Base-by-base conservation (phyloP, 2,113 vertebrate genomes). In the Coreoperca whiteheadi region DNA sequence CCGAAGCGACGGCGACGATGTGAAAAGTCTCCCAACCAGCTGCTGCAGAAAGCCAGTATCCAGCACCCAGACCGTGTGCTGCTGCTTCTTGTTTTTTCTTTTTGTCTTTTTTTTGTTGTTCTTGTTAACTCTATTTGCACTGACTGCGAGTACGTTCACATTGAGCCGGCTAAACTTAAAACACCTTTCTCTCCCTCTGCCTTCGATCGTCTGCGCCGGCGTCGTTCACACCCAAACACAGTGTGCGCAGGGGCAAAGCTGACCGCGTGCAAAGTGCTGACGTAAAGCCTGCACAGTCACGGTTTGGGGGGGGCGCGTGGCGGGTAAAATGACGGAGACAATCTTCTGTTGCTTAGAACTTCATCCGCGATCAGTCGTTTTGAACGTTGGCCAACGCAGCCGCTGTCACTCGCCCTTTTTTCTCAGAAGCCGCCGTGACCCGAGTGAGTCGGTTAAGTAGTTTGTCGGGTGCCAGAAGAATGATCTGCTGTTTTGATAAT, bases 21-120 rank as follows among this genome's bases (percentile, higher is more conserved):
- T 82, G 91, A 61, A 84, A 84, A 71, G 82, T 83, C 34, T 83
- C 70, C 59, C 66, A 48, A 48, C 48, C 63, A 63, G 82, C 76
- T 73, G 87, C 83, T 87, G 85, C 71, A 81, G 56, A 64, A 48
- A 39, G 32, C 39, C 75, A 10, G 60, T 15, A 30, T 73, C 72
- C 65, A 57, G 59, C 59, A 34, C 69, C 67, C 41, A 60, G 18
- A 73, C 66, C 0, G 30, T 57, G 51, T 39, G 66, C 74, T 59
- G 23, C 64, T 70, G 51, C 37, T 70, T 64, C 21, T 74, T 57
- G n/a, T n/a, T n/a, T n/a, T n/a, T n/a, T n/a, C n/a, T n/a, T n/a
- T n/a, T n/a, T n/a, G n/a, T n/a, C n/a, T n/a, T n/a, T n/a, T n/a
- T n/a, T n/a, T n/a, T n/a, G n/a, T n/a, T n/a, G n/a, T n/a, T n/a